phyloP scores from a whole-genome alignment of 2,888 invertebrate species.

The Lacanobia wlatinum region DNA sequence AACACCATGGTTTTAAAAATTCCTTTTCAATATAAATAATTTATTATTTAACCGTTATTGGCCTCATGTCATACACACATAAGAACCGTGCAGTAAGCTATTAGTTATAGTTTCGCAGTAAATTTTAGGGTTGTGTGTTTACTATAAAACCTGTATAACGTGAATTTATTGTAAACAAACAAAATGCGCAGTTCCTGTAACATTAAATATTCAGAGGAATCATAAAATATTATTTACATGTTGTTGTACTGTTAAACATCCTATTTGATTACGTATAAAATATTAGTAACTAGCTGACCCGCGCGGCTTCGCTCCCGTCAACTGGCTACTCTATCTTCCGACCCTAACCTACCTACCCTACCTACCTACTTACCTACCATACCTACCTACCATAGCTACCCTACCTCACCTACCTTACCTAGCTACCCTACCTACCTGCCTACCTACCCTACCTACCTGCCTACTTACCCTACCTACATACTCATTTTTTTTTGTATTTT shows the following conservation, averaged over 20 bases:
- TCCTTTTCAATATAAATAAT: not conserved
- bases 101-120: not conserved
- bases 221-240: slow-evolving; percentile 29
- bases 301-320: too few relatives aligned
- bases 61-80: not conserved
- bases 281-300: too few relatives aligned
- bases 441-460: too few relatives aligned
- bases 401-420: too few relatives aligned
- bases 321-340: too few relatives aligned
- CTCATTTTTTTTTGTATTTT: too few relatives aligned
- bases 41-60: not conserved
- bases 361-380: too few relatives aligned
- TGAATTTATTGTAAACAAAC: slow-evolving; percentile 10
- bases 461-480: too few relatives aligned
- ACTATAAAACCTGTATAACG: not conserved
- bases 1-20: not conserved
- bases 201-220: slow-evolving; percentile 46
- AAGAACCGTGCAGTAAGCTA: too few relatives aligned
- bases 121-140: not conserved
- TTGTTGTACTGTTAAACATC: slow-evolving; percentile 15
- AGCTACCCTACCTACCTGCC: too few relatives aligned
- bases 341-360: too few relatives aligned
- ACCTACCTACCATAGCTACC: too few relatives aligned
- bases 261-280: not conserved
- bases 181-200: slow-evolving; percentile 13